Evolutionary conservation across 2,797 vertebrate genomes (phyloP), one percentile per base, ranked within the genome.

Genomic region (Merluccius polli): DNA sequence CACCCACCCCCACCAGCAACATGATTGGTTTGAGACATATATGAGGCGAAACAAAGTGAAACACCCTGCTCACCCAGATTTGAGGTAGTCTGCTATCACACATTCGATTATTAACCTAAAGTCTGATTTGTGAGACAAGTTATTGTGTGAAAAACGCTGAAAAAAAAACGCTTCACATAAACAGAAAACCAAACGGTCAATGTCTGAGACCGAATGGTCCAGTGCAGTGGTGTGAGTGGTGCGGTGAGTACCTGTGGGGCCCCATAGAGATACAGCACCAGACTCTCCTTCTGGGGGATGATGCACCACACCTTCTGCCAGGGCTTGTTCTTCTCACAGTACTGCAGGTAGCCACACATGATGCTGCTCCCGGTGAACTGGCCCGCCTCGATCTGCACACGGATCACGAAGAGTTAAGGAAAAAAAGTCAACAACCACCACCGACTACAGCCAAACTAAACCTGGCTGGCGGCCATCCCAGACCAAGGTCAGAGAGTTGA

Each of bases 251-350:
- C 98, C 97, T 98, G 98, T 7, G 95, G 97, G 32, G 98, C 98
- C 73, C 97, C 96, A 0, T 97, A 99, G 91, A 99, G 95, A 86
- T 99, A 99, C 48, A 99, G 94, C 82, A 98, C 98, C 9, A 98
- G 89, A 27, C 94, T 92, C 85, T 99, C 97, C 76, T 97, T 96
- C 87, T 98, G 95, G 1, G 98, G 98, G 85, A 99, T 96, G 80
- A 99, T 96, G 79, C 97, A 97, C 98, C 98, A 99, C 24, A 96
- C 94, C 87, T 96, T 98, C 93, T 98, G 97, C 97, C 96, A 98
- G 1, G 95, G 95, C 79, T 97, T 98, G 71, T 93, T 95, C 88
- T 97, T 99, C 87, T 99, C 98, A 73, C 94, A 95, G 84, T 99
- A 97, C 86, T 98, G 98, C 85, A 99, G 95, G 90, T 98, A 97